Evolutionary conservation across 1,140 invertebrate genomes (phyloP), one percentile per base, ranked within the genome.

Genomic region (Bicyclus anynana): DNA sequence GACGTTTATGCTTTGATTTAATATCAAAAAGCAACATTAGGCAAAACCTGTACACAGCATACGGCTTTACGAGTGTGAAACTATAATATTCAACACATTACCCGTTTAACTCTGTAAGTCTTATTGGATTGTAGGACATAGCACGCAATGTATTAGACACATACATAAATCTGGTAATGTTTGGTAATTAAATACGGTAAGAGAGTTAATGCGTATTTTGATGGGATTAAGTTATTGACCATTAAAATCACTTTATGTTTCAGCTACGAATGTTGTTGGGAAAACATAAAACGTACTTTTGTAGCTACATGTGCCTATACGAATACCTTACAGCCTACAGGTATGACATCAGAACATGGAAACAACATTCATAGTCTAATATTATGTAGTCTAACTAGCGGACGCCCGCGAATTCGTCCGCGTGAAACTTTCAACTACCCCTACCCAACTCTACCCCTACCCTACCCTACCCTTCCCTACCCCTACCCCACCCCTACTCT

Each of bases 191-290:
- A 33, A 47, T 50, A 42, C 50, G 37, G 20, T 44, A 51, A 42
- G 33, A 37, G 42, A 14, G 46, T 49, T 51, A 58, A 23, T 51
- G 13, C 35, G 42, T 51, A 35, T 33, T 58, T 58, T 58, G 27
- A 58, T 50, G 47, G 16, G 17, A 14, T n/a, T 37, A 26, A 49
- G 17, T 44, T 42, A 38, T 50, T 50, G 26, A 23, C 20, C 42
- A 46, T 52, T 46, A 59, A 29, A 35, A 47, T 54, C 12, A 21
- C 37, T 40, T 40, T 40, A 40, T 40, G 37, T 17, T 14, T 40
- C 37, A 16, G 38, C n/a, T 35, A 46, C 38, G 27, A 40, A 40
- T 40, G 16, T 17, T 40, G 37, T 17, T 40, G 16, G 9, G 2
- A 16, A 16, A 9, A 16, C 37, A 40, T 6, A 13, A 4, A n/a